These are phyloP conservation scores for Lithophane ornitopus DNA, from an alignment of 2,888 invertebrate genomes.

Conservation along the genomic window DNA sequence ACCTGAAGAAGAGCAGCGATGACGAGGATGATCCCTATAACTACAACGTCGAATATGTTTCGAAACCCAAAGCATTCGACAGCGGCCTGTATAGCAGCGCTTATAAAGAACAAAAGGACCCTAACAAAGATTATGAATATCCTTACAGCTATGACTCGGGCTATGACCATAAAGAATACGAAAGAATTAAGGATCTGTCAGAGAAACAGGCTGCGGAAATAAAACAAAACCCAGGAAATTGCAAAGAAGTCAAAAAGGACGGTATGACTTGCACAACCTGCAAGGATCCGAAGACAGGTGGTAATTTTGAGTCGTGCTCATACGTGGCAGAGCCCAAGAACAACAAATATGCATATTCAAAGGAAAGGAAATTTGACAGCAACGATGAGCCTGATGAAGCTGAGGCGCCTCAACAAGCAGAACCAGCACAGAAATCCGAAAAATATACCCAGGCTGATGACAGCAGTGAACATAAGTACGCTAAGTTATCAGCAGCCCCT, in stretches of 20 bases:
- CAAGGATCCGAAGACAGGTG: slow-evolving; percentile 93
- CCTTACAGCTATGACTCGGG: slow-evolving; percentile 88
- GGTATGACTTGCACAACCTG: slow-evolving; percentile 94
- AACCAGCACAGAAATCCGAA: slow-evolving; percentile 78
- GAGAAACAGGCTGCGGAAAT: slow-evolving; percentile 92
- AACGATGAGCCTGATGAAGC: slow-evolving; percentile 90
- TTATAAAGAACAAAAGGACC: slow-evolving; percentile 84
- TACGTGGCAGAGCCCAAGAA: slow-evolving; percentile 94
- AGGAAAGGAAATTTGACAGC: slow-evolving; percentile 91
- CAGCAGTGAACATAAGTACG: slow-evolving; percentile 77
- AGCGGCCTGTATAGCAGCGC: slow-evolving; percentile 85
- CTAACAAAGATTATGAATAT: slow-evolving; percentile 86
- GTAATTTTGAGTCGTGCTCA: slow-evolving; percentile 95
- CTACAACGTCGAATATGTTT: slow-evolving; percentile 87
- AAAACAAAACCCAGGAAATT: slow-evolving; percentile 91
- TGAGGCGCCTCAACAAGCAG: slow-evolving; percentile 82
- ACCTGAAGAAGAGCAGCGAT: slow-evolving; percentile 79
- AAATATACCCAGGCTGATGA: slow-evolving; percentile 79
- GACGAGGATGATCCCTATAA: slow-evolving; percentile 89
- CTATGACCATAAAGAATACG: slow-evolving; percentile 89
- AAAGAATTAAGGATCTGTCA: slow-evolving; percentile 91
- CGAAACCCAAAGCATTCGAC: slow-evolving; percentile 89
- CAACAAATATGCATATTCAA: slow-evolving; percentile 92
- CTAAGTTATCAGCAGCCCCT: slow-evolving; percentile 72
- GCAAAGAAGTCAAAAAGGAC: slow-evolving; percentile 92